Evolutionary conservation across 2,113 vertebrate species (phyloP).

Genomic region (Misgurnus anguillicaudatus): DNA sequence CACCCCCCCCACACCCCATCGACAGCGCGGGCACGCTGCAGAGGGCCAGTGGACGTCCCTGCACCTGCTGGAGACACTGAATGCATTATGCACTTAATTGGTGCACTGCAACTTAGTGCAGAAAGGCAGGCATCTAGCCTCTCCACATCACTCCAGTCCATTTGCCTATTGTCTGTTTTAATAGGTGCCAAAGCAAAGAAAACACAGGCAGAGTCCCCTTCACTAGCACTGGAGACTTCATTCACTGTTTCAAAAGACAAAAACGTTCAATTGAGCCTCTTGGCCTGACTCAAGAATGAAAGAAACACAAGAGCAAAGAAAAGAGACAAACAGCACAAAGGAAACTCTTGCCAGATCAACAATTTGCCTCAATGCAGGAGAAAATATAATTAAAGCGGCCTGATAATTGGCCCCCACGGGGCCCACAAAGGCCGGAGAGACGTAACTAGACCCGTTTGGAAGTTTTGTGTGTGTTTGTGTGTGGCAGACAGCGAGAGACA

Average conservation of each 20-base stretch:
- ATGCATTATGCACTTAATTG: conserved; percentile 99
- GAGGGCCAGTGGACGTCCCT: conserved; percentile 89
- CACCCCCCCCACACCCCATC: conserved; percentile 73
- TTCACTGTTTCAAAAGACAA: conserved; percentile 98
- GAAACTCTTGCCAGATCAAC: conserved; percentile 96
- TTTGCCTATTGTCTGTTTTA: conserved; percentile 98
- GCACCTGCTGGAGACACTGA: conserved; percentile 99
- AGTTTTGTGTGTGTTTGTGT: conserved; percentile 69
- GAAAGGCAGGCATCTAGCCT: conserved; percentile 91
- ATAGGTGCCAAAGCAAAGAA: conserved; percentile 99
- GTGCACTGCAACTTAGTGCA: conserved; percentile 95
- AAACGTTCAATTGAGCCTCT: conserved; percentile 97
- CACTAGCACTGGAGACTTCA: conserved; percentile 97
- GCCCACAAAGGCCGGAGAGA: conserved; percentile 83
- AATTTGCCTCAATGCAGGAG: conserved; percentile 89
- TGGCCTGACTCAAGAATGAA: conserved; percentile 76
- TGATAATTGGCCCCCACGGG: conserved; percentile 92
- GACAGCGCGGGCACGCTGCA: conserved; percentile 91
- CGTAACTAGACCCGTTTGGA: conserved; percentile 78
- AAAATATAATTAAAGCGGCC: conserved; percentile 97
- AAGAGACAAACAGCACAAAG: conserved; percentile 82
- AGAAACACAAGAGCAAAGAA: conserved; percentile 81
- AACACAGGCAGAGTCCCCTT: conserved; percentile 99
- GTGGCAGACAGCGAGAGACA: not conserved
- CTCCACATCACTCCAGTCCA: conserved; percentile 99